Conservation (phyloP, 2,888 invertebrate species). For the Troides oblongomaculatus region DNA sequence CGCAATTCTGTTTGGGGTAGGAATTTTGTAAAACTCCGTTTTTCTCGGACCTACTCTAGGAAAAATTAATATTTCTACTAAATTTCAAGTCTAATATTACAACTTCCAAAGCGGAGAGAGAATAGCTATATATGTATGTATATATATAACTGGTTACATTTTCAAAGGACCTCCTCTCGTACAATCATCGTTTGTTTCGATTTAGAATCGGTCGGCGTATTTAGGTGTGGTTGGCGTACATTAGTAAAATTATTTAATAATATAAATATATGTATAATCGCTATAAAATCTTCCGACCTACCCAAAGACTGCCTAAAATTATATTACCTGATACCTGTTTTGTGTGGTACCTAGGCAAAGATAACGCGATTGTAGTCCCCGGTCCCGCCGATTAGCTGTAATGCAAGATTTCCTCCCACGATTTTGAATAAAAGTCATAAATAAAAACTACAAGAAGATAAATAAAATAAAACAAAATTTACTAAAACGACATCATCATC, state of each 20-base stretch:
- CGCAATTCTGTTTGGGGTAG: no score
- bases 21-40: no score
- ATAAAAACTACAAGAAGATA: not conserved
- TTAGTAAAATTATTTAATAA: constrained; percentile 37
- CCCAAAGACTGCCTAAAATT: constrained; percentile 80
- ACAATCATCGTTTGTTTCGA: constrained; percentile 43
- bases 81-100: no score
- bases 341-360: constrained; percentile 65
- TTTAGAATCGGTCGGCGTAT: constrained; percentile 50
- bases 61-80: no score
- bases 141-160: constrained; percentile 16
- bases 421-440: not conserved
- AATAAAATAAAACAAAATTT: not conserved
- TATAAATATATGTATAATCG: constrained; percentile 50
- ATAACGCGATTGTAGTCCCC: constrained; percentile 52
- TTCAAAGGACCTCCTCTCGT: constrained; percentile 41
- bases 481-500: not conserved
- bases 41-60: no score
- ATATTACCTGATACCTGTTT: constrained; percentile 67
- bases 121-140: not conserved
- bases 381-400: constrained; percentile 58
- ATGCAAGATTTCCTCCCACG: constrained; percentile 52
- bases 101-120: no score
- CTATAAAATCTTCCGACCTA: constrained; percentile 79
- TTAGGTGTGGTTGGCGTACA: constrained; percentile 51